phyloP scores from a whole-genome alignment of 2,888 invertebrate species.

The Athalia rosae region DNA sequence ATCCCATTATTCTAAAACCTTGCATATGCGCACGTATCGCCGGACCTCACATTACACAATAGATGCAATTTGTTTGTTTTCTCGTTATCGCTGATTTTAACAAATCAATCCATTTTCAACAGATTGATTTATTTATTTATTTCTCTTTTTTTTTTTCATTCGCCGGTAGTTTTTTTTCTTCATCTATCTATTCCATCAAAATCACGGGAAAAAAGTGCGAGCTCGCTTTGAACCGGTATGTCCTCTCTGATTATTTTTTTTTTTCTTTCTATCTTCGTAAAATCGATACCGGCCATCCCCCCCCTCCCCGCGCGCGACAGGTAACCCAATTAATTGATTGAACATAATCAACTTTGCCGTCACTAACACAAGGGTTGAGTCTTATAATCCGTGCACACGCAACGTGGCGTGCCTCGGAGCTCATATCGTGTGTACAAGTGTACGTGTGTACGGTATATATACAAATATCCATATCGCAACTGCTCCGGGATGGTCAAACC shows the following conservation, averaged over 20 bases:
- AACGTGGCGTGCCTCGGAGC: constrained; percentile 64
- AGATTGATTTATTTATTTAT: too few species aligned
- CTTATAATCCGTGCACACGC: constrained; percentile 63
- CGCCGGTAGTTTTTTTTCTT: too few species aligned
- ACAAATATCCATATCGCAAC: too few species aligned
- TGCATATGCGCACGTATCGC: too few species aligned
- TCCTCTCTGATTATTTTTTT: not conserved
- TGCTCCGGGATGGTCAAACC: too few species aligned
- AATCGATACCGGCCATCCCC: not conserved
- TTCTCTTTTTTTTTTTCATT: too few species aligned
- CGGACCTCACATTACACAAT: not conserved
- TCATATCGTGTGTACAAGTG: constrained; percentile 19
- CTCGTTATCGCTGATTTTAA: not conserved
- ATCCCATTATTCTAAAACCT: too few species aligned
- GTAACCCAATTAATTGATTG: constrained; percentile 68
- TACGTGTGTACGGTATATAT: not conserved
- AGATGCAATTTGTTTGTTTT: not conserved
- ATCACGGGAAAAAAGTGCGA: too few species aligned
- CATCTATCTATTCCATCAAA: too few species aligned
- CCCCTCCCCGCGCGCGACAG: constrained; percentile 58
- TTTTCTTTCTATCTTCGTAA: not conserved
- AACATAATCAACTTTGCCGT: constrained; percentile 65
- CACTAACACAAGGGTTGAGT: constrained; percentile 7
- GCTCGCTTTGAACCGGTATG: too few species aligned
- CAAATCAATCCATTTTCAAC: too few species aligned